Percentiles rank a stretch among this genome's conserved stretches.
phyloP scores from a whole-genome alignment of 2,113 vertebrate genomes.

The Gallinago jamesoni region DNA sequence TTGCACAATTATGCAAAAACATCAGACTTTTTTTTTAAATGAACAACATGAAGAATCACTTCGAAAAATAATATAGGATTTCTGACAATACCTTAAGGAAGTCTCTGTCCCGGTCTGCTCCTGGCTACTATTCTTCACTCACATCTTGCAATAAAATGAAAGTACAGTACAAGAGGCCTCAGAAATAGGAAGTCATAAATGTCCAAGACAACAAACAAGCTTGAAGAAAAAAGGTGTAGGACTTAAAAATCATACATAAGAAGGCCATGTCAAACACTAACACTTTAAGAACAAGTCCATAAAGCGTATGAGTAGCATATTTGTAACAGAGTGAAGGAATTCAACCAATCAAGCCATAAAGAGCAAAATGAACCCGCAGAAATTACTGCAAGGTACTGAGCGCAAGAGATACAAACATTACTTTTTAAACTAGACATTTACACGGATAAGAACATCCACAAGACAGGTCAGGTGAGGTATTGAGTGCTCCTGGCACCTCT shows the following conservation, averaged over 20 bases:
- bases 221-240: not conserved
- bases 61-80: not conserved
- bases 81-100: not conserved
- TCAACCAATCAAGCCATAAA: not conserved
- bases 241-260: not conserved
- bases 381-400: not conserved
- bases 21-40: not conserved
- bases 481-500: not conserved
- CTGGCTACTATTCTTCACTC: not conserved
- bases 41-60: not conserved
- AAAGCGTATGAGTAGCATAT: not conserved
- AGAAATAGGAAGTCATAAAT: not conserved
- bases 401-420: not conserved
- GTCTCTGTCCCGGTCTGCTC: not conserved
- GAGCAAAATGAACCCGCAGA: not conserved
- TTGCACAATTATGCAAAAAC: not conserved
- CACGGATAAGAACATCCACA: not conserved
- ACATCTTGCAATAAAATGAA: not conserved
- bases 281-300: not conserved
- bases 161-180: not conserved
- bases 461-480: not conserved
- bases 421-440: not conserved
- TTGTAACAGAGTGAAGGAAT: not conserved
- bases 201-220: not conserved
- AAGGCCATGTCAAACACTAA: not conserved